phyloP scores from a whole-genome alignment of 2,113 vertebrate genomes.

The Platysternon megacephalum region DNA sequence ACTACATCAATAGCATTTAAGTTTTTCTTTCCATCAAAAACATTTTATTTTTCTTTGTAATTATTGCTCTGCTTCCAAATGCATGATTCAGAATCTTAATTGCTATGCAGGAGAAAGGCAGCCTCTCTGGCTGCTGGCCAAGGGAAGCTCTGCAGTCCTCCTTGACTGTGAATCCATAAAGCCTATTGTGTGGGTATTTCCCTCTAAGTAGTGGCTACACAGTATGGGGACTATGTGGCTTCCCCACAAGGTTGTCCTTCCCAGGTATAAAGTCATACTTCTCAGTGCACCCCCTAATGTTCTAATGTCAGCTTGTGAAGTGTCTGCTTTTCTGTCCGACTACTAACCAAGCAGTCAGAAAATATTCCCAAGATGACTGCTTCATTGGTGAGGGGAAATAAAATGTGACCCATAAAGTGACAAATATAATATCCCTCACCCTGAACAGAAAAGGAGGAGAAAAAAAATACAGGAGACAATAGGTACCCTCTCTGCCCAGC shows the following conservation, averaged over 20 bases:
- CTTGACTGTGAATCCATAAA: not conserved
- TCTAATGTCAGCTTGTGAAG: not conserved
- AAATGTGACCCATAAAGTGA: not conserved
- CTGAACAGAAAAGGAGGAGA: not conserved
- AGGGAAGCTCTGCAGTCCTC: not conserved
- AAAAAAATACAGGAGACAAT: fast-evolving
- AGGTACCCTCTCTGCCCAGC: fast-evolving
- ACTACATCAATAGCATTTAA: not conserved
- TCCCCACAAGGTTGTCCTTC: not conserved
- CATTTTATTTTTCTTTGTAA: not conserved
- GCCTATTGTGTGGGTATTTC: not conserved
- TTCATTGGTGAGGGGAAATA: not conserved
- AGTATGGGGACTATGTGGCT: not conserved
- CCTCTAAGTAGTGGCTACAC: not conserved
- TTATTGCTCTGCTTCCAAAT: conserved; percentile 9
- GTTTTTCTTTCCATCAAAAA: not conserved
- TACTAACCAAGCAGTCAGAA: not conserved
- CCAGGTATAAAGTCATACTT: not conserved
- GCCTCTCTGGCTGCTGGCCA: not conserved
- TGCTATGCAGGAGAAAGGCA: not conserved
- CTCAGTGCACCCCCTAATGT: not conserved
- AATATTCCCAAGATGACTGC: not conserved
- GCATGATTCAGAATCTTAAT: conserved; percentile 5
- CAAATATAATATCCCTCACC: not conserved
- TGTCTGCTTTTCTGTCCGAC: not conserved